Evolutionary conservation across 92 coral and sea anemone genomes (phyloP), one percentile per base, ranked within the genome.

Genomic region (Palythoa caribaeorum): DNA sequence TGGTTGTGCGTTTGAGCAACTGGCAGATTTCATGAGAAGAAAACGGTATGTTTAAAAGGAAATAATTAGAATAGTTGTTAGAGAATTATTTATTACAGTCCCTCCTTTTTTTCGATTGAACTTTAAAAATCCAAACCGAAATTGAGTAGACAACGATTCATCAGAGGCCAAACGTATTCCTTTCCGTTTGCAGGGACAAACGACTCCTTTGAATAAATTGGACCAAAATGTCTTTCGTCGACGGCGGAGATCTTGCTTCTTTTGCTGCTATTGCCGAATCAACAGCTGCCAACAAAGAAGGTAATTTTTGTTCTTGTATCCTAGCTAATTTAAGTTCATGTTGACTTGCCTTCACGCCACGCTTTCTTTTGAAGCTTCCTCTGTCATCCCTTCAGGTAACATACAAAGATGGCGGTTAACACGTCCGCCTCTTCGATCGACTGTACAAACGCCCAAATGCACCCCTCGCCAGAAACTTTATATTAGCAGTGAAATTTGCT

Each of bases 211-310:
- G 54, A 69, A 66, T 20, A 73, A 76, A 79, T 53, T 90, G 50
- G 87, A 38, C 16, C 62, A 83, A 62, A 76, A 95, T 95, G 98
- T 95, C 98, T 55, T 93, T 95, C 83, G 90, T 90, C 36, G 96
- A 95, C 57, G 91, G 94, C 68, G 94, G 96, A 84, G 96, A 95
- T 66, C 96, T 93, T 6, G 93, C 98, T 37, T 92, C 94, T 17
- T 93, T 91, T 80, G 98, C 96, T 62, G 98, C 94, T 15, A 94
- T 94, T 70, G 92, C 98, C 39, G 96, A 92, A 79, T 95, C 98
- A 37, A 92, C 96, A 19, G 84, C 87, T 55, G 92, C 93, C 6
- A 91, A 90, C 80, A 92, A 89, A 88, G 98, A 93, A 92, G 95
- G 98, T 93, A 90, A 76, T 69, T 15, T 66, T 5, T 63, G 39